These are phyloP conservation scores for Mesocentrotus franciscanus DNA, from an alignment of 53 echinoderm and acorn worm species.

Conservation along the genomic window DNA sequence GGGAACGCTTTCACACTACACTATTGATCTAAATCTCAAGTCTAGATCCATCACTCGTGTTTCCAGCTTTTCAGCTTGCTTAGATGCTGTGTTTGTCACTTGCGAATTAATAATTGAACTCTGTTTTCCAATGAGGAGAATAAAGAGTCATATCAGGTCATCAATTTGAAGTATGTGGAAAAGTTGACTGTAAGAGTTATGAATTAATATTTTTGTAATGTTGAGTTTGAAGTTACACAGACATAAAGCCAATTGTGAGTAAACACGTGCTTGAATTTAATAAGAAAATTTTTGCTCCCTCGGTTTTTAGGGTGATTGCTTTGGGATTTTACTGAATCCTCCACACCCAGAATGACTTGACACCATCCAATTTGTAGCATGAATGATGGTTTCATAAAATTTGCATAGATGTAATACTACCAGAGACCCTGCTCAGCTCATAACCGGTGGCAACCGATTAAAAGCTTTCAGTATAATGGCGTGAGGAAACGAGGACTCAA, in stretches of 20 bases:
- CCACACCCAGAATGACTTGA: background rate
- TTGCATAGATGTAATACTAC: conserved; percentile 43
- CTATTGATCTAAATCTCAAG: conserved; percentile 47
- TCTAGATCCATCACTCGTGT: conserved; percentile 40
- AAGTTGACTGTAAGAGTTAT: background rate
- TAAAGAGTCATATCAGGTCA: background rate
- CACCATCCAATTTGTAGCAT: background rate
- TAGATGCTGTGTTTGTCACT: conserved; percentile 22
- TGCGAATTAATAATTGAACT: conserved; percentile 7
- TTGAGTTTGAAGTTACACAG: background rate
- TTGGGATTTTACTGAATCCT: background rate
- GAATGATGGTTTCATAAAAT: conserved; percentile 46
- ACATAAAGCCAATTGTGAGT: background rate
- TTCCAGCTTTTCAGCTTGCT: background rate
- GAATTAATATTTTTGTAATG: background rate
- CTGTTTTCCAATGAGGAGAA: background rate
- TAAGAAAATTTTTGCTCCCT: background rate
- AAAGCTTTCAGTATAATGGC: conserved; percentile 1
- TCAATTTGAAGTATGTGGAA: background rate
- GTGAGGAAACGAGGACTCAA: background rate
- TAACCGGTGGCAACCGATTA: conserved; percentile 28
- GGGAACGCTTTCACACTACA: conserved; percentile 50
- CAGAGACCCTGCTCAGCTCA: background rate
- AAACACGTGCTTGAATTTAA: background rate
- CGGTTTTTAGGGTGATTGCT: background rate